Percentiles rank a stretch among this genome's conserved stretches.
Evolutionary conservation across 2,797 vertebrate genomes (phyloP).

Genomic region (Falco columbarius): DNA sequence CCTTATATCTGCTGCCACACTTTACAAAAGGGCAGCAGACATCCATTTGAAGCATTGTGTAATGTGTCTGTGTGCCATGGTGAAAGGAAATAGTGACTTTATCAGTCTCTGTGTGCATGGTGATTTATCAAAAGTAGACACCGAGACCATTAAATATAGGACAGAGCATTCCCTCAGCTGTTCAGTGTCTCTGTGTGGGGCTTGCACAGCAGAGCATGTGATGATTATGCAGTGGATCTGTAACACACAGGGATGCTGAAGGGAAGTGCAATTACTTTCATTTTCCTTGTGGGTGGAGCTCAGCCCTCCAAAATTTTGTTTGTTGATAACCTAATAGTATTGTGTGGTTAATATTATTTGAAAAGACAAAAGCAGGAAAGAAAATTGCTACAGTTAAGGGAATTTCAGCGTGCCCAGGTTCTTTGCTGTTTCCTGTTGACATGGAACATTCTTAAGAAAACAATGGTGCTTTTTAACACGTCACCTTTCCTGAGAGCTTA

Average conservation of each 20-base stretch:
- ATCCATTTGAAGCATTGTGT: background rate
- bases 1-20: background rate
- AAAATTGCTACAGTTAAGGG: background rate
- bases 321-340: background rate
- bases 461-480: slow-evolving; percentile 1
- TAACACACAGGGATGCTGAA: background rate
- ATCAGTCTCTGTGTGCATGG: background rate
- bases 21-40: background rate
- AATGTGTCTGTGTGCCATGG: background rate
- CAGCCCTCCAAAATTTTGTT: background rate
- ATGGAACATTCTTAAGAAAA: background rate
- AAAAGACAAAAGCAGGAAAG: slow-evolving; percentile 48
- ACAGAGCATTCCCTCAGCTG: background rate
- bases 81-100: background rate
- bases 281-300: background rate
- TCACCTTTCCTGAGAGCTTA: background rate
- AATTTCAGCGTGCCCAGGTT: background rate
- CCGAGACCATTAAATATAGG: background rate
- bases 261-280: background rate
- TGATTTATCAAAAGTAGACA: background rate
- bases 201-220: background rate
- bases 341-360: background rate
- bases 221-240: background rate
- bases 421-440: background rate
- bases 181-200: background rate